Conservation (phyloP, 2,888 invertebrate genomes). For the Oxyscelio sp. region DNA sequence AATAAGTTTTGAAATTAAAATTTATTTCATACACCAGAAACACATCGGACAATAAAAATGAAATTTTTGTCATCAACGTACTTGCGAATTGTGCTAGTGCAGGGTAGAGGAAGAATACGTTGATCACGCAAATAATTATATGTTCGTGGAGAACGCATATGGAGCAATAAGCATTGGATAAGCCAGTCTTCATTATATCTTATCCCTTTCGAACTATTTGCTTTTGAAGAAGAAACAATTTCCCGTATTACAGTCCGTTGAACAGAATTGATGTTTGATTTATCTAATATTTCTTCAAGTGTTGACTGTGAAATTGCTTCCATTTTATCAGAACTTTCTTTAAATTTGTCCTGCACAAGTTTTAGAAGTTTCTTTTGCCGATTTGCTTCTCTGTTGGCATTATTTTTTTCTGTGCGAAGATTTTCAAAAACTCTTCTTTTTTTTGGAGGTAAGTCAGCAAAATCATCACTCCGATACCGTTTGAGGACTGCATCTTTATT, state of each 20-base stretch:
- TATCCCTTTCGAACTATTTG: background rate
- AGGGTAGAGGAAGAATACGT: conserved; percentile 11
- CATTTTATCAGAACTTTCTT: conserved; percentile 5
- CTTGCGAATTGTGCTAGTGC: conserved; percentile 26
- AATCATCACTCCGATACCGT: background rate
- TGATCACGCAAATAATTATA: conserved; percentile 38
- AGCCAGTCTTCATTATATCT: conserved; percentile 46
- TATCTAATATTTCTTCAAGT: background rate
- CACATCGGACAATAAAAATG: background rate
- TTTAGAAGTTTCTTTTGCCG: conserved; percentile 6
- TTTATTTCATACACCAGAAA: background rate
- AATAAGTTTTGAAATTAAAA: conserved; percentile 5
- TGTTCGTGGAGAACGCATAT: conserved; percentile 49
- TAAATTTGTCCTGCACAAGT: background rate
- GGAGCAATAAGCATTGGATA: conserved; percentile 25
- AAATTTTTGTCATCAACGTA: too few relatives aligned
- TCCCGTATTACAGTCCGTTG: conserved; percentile 9
- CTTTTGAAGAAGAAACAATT: conserved; percentile 20
- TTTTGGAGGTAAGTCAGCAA: background rate
- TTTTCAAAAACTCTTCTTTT: conserved; percentile 7
- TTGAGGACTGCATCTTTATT: conserved; percentile 8
- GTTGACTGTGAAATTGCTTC: conserved; percentile 1
- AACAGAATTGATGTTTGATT: background rate
- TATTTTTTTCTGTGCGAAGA: conserved; percentile 15
- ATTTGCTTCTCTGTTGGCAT: conserved; percentile 9